Evolutionary conservation across 2,113 vertebrate genomes (phyloP).

Genomic region (Ondatra zibethicus): DNA sequence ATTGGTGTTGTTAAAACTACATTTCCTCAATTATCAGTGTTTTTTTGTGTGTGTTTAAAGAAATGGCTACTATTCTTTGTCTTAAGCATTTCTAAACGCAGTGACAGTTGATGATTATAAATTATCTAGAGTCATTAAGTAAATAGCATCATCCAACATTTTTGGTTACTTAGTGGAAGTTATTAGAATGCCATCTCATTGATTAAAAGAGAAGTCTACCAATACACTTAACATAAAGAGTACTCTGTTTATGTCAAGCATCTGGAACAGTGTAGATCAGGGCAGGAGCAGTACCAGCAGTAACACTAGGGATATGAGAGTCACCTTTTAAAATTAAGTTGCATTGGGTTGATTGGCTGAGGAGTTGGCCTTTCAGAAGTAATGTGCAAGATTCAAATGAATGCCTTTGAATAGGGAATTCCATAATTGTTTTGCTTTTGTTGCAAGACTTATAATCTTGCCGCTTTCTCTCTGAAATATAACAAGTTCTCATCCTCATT

Average conservation of each 20-base stretch:
- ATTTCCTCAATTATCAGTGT: neutral
- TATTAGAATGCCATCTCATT: slow-evolving; percentile 56
- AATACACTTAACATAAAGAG: slow-evolving; percentile 5
- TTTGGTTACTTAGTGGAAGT: slow-evolving; percentile 2
- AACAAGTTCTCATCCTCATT: slow-evolving; percentile 6
- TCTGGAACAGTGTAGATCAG: slow-evolving; percentile 52
- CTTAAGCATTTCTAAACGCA: slow-evolving; percentile 3
- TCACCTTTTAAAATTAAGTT: slow-evolving; percentile 78
- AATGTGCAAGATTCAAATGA: slow-evolving; percentile 62
- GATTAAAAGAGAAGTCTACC: slow-evolving; percentile 45
- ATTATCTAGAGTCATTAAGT: slow-evolving; percentile 43
- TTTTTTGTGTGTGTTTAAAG: neutral
- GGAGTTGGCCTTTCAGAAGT: slow-evolving; percentile 67
- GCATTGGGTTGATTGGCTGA: slow-evolving; percentile 53
- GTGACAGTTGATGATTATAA: neutral
- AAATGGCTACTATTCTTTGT: slow-evolving; percentile 46
- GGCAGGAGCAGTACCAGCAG: neutral
- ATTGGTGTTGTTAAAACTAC: neutral
- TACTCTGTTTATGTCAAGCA: neutral
- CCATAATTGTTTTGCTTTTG: slow-evolving; percentile 29
- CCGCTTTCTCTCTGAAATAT: neutral
- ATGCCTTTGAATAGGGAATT: slow-evolving; percentile 40
- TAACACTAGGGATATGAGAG: slow-evolving; percentile 41
- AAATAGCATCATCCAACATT: slow-evolving; percentile 40
- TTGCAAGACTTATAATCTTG: slow-evolving; percentile 45